These are phyloP conservation scores for Takifugu ocellatus DNA, from an alignment of 2,797 vertebrate species.

Conservation along the genomic window DNA sequence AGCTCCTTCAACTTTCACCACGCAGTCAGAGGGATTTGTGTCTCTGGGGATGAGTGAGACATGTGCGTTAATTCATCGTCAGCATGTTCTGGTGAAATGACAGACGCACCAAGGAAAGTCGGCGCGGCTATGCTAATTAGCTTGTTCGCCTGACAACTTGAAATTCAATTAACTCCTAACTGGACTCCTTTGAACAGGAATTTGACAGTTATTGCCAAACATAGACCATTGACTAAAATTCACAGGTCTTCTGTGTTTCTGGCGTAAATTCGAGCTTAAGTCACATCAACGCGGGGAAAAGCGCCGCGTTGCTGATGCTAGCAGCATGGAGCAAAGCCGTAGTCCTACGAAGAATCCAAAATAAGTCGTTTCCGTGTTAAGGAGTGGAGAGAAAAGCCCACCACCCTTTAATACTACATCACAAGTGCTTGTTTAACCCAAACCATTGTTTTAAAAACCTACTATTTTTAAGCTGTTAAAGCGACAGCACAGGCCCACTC, in stretches of 20 bases:
- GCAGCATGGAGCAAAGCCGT: not conserved
- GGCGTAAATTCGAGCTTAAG: not conserved
- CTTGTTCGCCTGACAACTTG: slow-evolving; percentile 34
- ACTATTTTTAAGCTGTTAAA: slow-evolving; percentile 24
- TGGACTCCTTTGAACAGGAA: too few species aligned
- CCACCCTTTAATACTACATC: slow-evolving; percentile 10
- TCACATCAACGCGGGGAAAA: slow-evolving; percentile 9
- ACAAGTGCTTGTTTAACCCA: slow-evolving; percentile 6
- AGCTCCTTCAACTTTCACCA: slow-evolving; percentile 27
- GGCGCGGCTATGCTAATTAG: not conserved
- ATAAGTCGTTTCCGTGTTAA: not conserved
- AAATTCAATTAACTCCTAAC: not conserved
- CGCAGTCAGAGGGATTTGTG: slow-evolving; percentile 9
- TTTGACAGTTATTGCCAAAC: too few species aligned
- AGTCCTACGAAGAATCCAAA: slow-evolving; percentile 1
- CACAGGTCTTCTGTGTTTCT: slow-evolving; percentile 6
- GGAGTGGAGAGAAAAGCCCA: not conserved
- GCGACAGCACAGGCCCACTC: slow-evolving; percentile 34
- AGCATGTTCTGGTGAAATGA: slow-evolving; percentile 22
- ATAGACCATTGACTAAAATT: not conserved
- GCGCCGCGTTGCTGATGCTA: slow-evolving; percentile 6
- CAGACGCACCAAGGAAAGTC: slow-evolving; percentile 22
- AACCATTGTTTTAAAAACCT: slow-evolving; percentile 8
- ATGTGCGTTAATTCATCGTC: slow-evolving; percentile 37
- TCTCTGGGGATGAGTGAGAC: slow-evolving; percentile 27